These are phyloP conservation scores for Caenorhabditis sp. DNA, from an alignment of 2,888 invertebrate species.

Conservation along the genomic window DNA sequence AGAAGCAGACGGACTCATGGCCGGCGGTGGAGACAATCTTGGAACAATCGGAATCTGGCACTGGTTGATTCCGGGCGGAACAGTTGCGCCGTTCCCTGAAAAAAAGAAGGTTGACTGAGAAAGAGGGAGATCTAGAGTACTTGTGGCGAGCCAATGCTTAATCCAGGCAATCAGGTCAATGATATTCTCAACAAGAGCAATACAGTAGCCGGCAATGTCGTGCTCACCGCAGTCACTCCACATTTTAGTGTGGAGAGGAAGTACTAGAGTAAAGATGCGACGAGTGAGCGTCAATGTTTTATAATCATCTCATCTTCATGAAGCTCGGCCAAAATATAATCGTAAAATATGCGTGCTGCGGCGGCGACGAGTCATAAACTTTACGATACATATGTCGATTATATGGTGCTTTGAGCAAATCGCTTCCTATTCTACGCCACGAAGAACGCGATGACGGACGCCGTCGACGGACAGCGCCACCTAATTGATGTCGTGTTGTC, in stretches of 20 bases:
- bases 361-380: constrained; percentile 15
- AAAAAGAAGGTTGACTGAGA: background rate
- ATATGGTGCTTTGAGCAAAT: constrained; percentile 13
- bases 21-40: constrained; percentile 35
- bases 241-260: constrained; percentile 14
- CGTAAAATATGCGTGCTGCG: constrained; percentile 10
- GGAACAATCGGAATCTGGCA: constrained; percentile 31
- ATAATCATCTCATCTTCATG: constrained; percentile 27
- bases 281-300: constrained; percentile 10
- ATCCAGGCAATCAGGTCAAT: constrained; percentile 2
- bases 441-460: background rate
- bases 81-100: constrained; percentile 36
- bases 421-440: background rate
- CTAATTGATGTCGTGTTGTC: constrained; percentile 29
- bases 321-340: constrained; percentile 15
- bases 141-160: constrained; percentile 1
- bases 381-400: constrained; percentile 52
- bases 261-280: background rate
- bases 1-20: background rate
- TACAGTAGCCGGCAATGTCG: constrained; percentile 7
- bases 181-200: background rate
- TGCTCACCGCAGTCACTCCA: constrained; percentile 20
- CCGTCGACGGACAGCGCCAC: background rate
- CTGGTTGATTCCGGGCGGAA: constrained; percentile 22
- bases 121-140: too few relatives aligned